phyloP scores from a whole-genome alignment of 2,797 vertebrate genomes.

The Anas georgica region DNA sequence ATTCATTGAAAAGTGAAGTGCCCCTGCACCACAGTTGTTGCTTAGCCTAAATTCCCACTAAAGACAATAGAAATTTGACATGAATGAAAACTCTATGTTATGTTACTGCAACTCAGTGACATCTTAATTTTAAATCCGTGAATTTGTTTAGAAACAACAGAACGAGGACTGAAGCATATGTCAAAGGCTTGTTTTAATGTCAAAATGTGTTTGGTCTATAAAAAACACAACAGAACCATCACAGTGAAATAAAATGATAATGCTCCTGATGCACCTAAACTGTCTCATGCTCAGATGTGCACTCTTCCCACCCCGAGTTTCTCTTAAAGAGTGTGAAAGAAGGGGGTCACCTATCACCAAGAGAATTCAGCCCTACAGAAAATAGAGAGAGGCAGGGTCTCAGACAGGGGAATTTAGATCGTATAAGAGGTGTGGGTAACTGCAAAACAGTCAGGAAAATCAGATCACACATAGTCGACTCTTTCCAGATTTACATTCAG shows the following conservation, averaged over 20 bases:
- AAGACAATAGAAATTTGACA: not conserved
- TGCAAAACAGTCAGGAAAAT: not conserved
- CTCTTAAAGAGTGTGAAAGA: not conserved
- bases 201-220: not conserved
- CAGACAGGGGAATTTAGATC: not conserved
- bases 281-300: not conserved
- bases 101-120: not conserved
- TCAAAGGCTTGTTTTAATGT: not conserved
- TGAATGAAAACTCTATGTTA: not conserved
- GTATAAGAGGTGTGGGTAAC: not conserved
- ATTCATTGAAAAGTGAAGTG: not conserved
- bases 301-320: not conserved
- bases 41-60: not conserved
- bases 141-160: not conserved
- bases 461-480: not conserved
- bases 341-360: not conserved
- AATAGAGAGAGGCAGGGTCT: not conserved
- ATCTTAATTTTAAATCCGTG: not conserved
- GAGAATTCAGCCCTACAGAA: not conserved
- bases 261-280: not conserved
- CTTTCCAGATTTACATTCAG: not conserved
- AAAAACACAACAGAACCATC: not conserved
- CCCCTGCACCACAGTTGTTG: not conserved
- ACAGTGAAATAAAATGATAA: not conserved
- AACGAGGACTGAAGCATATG: not conserved